phyloP scores from a whole-genome alignment of 2,113 vertebrate genomes.

The Girardinichthys multiradiatus region DNA sequence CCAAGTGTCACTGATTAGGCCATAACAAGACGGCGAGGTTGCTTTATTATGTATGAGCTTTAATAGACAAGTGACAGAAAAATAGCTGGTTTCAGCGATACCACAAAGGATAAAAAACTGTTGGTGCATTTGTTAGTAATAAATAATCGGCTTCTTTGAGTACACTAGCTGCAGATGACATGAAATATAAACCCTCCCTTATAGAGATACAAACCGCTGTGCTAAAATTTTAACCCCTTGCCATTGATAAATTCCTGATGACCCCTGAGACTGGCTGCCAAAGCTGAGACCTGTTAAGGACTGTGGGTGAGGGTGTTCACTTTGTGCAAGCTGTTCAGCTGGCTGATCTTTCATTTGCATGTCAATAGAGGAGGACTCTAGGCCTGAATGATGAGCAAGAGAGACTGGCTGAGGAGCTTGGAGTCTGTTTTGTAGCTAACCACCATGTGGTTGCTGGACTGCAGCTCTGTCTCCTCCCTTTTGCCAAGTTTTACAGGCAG shows the following conservation, averaged over 20 bases:
- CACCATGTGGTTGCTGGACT: conserved; percentile 31
- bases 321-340: conserved; percentile 73
- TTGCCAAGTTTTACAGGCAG: conserved; percentile 35
- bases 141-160: background rate
- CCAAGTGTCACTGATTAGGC: conserved; percentile 55
- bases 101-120: conserved; percentile 15
- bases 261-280: conserved; percentile 45
- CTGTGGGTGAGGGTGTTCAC: conserved; percentile 57
- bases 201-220: conserved; percentile 12
- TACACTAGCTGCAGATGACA: conserved; percentile 1
- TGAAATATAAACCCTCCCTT: conserved; percentile 9
- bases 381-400: conserved; percentile 12
- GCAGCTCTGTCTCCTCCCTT: conserved; percentile 25
- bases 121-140: background rate
- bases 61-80: conserved; percentile 32
- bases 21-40: conserved; percentile 40
- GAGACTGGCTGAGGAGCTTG: conserved; percentile 36
- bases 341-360: conserved; percentile 77
- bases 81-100: conserved; percentile 30
- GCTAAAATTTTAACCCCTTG: conserved; percentile 21
- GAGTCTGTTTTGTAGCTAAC: conserved; percentile 32
- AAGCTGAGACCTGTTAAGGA: conserved; percentile 63
- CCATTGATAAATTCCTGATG: conserved; percentile 42
- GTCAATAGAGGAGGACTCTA: conserved; percentile 70
- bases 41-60: conserved; percentile 54